Evolutionary conservation across 2,888 invertebrate species (phyloP).

Genomic region (Altica lythri): DNA sequence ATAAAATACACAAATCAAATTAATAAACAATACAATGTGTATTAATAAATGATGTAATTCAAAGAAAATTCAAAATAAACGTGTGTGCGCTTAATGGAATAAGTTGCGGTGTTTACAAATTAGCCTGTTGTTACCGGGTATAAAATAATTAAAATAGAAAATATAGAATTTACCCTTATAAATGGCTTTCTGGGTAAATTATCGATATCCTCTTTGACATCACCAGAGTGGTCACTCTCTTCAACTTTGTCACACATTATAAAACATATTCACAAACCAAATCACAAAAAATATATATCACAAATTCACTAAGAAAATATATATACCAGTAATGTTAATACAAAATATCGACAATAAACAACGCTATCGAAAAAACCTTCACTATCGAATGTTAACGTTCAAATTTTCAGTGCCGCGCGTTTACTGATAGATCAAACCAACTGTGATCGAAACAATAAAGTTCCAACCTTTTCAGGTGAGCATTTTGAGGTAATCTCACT

Average conservation of each 20-base stretch:
- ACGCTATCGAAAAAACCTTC: constrained; percentile 9
- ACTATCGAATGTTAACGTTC: neutral
- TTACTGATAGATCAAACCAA: constrained; percentile 1
- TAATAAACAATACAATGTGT: too few relatives aligned
- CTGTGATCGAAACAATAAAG: constrained; percentile 25
- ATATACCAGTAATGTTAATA: too few relatives aligned
- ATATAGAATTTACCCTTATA: constrained; percentile 37
- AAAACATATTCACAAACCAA: constrained; percentile 28
- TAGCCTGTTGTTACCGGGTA: too few relatives aligned
- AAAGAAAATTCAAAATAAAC: too few relatives aligned
- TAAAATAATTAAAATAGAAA: too few relatives aligned
- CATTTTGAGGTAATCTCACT: constrained; percentile 31
- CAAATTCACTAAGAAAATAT: neutral
- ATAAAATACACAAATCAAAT: too few relatives aligned
- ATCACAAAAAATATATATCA: neutral
- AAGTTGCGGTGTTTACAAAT: too few relatives aligned
- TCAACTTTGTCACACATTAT: constrained; percentile 30
- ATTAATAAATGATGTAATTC: too few relatives aligned
- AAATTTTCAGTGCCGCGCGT: constrained; percentile 22
- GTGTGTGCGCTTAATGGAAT: too few relatives aligned
- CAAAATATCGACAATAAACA: neutral
- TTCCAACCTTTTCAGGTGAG: constrained; percentile 29
- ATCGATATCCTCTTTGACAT: constrained; percentile 34
- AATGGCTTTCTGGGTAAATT: constrained; percentile 39
- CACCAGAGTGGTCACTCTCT: constrained; percentile 22